Percentiles rank a stretch among this genome's conserved stretches.
phyloP scores from a whole-genome alignment of 2,113 vertebrate genomes.

The Narcine bancroftii region DNA sequence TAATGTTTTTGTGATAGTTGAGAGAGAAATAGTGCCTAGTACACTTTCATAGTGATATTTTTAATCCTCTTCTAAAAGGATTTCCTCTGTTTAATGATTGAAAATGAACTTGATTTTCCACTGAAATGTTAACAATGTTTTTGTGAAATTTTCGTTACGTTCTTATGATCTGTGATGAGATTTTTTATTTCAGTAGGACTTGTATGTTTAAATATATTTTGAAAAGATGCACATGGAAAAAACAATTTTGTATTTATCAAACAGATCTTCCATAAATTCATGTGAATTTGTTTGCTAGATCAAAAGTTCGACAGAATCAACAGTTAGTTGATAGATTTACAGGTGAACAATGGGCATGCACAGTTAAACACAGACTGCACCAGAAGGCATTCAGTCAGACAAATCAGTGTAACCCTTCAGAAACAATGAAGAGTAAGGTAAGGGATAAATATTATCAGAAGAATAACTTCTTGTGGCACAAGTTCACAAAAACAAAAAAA shows the following conservation, averaged over 20 bases:
- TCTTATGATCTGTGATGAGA: neutral
- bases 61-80: neutral
- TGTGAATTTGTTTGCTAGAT: slow-evolving; percentile 51
- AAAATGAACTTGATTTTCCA: neutral
- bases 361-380: slow-evolving; percentile 58
- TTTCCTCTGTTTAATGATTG: neutral
- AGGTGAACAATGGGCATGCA: slow-evolving; percentile 55
- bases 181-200: neutral
- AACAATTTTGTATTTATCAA: neutral
- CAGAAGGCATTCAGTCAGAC: slow-evolving; percentile 57
- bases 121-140: neutral
- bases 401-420: slow-evolving; percentile 61
- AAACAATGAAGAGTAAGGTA: slow-evolving; percentile 65
- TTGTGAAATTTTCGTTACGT: neutral
- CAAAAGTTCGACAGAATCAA: slow-evolving; percentile 64
- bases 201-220: neutral
- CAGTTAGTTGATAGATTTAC: slow-evolving; percentile 60
- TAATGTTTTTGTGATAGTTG: neutral
- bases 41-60: neutral
- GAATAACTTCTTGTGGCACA: neutral
- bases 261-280: neutral
- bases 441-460: neutral
- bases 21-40: neutral
- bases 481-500: neutral
- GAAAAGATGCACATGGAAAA: neutral